Evolutionary conservation across 2,888 invertebrate species (phyloP).

Genomic region (Ptycholaimellus sp.): DNA sequence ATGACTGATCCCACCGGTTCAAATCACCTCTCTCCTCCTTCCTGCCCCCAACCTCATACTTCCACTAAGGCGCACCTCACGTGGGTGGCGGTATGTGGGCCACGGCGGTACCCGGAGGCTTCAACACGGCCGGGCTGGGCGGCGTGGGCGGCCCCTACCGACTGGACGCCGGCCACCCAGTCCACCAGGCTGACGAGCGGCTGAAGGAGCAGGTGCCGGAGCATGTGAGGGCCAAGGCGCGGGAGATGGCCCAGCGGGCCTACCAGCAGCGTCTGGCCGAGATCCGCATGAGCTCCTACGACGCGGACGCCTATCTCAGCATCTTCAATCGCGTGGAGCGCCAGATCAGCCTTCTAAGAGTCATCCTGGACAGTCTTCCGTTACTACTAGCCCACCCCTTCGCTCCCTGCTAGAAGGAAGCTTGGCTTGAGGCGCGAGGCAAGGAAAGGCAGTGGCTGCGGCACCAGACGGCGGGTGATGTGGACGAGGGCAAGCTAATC

Average conservation of each 20-base stretch:
- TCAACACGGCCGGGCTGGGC: constrained; percentile 80
- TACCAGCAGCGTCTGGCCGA: constrained; percentile 40
- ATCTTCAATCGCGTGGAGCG: constrained; percentile 42
- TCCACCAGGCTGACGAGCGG: constrained; percentile 62
- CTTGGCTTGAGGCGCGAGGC: constrained; percentile 44
- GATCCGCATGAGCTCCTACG: constrained; percentile 79
- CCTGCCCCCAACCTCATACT: constrained; percentile 16
- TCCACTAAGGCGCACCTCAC: constrained; percentile 58
- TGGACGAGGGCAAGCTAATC: constrained; percentile 77
- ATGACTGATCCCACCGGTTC: constrained; percentile 58
- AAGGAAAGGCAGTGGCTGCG: constrained; percentile 64
- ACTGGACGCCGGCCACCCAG: constrained; percentile 70
- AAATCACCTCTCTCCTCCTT: constrained; percentile 2
- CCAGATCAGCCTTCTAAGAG: constrained; percentile 59
- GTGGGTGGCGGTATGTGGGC: constrained; percentile 81
- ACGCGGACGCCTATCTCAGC: constrained; percentile 59
- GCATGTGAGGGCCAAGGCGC: constrained; percentile 53
- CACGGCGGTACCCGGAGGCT: constrained; percentile 34
- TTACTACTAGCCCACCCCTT: constrained; percentile 11
- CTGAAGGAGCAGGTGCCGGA: constrained; percentile 74
- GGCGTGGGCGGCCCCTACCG: constrained; percentile 87
- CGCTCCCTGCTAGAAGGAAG: neutral
- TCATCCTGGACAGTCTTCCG: constrained; percentile 58
- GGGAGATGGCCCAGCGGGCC: constrained; percentile 61
- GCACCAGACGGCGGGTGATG: constrained; percentile 76